Evolutionary conservation across 35 echinoderm and acorn worm species (phyloP).

Genomic region (Ophiothrix spiculata): DNA sequence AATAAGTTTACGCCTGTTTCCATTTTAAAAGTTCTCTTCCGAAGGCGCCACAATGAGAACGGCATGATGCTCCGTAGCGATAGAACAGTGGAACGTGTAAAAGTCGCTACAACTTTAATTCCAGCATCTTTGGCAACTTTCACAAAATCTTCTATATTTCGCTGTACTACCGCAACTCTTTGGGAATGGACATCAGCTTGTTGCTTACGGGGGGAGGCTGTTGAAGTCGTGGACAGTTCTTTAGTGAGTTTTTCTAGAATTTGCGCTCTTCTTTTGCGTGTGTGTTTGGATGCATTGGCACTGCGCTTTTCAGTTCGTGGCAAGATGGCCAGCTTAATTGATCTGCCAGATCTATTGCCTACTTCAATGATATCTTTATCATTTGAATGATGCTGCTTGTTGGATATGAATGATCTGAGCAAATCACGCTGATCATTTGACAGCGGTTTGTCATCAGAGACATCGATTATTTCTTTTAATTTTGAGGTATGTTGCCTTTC

Average conservation of each 20-base stretch:
- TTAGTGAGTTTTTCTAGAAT: neutral
- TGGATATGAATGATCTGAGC: neutral
- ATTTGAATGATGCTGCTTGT: neutral
- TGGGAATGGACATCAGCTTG: constrained; percentile 6
- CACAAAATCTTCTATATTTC: neutral
- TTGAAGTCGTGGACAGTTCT: neutral
- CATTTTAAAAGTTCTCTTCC: neutral
- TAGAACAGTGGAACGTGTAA: neutral
- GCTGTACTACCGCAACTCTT: neutral
- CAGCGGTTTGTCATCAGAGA: neutral
- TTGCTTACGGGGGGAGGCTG: neutral
- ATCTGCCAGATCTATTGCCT: neutral
- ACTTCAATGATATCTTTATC: neutral
- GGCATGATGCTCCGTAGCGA: constrained; percentile 9
- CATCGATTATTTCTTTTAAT: neutral
- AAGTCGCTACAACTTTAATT: neutral
- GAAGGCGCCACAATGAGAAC: neutral
- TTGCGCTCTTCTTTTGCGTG: neutral
- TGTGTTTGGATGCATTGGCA: neutral
- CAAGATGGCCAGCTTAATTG: neutral
- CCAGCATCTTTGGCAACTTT: constrained; percentile 6
- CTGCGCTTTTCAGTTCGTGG: neutral
- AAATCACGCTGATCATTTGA: neutral
- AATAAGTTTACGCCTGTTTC: constrained; percentile 9
- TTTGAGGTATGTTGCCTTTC: neutral